These are phyloP conservation scores for Phrixothrix hirtus DNA, from an alignment of 2,888 invertebrate genomes.

Conservation along the genomic window DNA sequence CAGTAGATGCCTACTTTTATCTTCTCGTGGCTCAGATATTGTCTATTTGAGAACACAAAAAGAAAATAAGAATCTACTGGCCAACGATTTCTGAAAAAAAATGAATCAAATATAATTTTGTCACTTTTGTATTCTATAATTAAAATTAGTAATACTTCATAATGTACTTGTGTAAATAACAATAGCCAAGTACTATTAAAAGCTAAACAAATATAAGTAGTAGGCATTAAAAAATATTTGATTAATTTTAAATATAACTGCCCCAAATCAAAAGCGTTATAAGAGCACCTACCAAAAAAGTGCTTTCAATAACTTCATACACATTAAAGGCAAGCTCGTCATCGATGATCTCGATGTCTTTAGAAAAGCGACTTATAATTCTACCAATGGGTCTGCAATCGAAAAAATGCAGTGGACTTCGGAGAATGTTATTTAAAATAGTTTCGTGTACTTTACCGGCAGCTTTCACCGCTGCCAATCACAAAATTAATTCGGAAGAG, in stretches of 20 bases:
- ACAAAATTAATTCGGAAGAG: conserved; percentile 61
- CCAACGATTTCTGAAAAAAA: too few species aligned
- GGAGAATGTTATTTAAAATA: conserved; percentile 62
- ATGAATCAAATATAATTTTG: too few species aligned
- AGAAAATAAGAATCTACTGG: too few species aligned
- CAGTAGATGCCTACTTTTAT: too few species aligned
- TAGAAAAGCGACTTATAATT: conserved; percentile 69
- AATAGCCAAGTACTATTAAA: too few species aligned
- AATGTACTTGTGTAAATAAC: conserved; percentile 24
- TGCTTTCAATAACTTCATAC: conserved; percentile 55
- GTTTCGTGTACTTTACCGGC: conserved; percentile 63
- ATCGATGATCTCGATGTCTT: conserved; percentile 69
- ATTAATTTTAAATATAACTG: conserved; percentile 48
- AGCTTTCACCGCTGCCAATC: conserved; percentile 64
- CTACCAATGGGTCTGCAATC: conserved; percentile 71
- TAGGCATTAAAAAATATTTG: too few species aligned
- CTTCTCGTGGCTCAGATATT: too few species aligned
- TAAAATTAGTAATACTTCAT: too few species aligned
- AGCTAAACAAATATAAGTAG: too few species aligned
- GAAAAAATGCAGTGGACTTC: conserved; percentile 70
- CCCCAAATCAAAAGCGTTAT: conserved; percentile 24
- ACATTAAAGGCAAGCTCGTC: conserved; percentile 61
- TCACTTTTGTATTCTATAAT: too few species aligned
- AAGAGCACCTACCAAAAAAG: conserved; percentile 51
- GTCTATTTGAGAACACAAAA: too few species aligned